Conservation (phyloP, 2,113 vertebrate genomes). For the Cichladusa arquata region DNA sequence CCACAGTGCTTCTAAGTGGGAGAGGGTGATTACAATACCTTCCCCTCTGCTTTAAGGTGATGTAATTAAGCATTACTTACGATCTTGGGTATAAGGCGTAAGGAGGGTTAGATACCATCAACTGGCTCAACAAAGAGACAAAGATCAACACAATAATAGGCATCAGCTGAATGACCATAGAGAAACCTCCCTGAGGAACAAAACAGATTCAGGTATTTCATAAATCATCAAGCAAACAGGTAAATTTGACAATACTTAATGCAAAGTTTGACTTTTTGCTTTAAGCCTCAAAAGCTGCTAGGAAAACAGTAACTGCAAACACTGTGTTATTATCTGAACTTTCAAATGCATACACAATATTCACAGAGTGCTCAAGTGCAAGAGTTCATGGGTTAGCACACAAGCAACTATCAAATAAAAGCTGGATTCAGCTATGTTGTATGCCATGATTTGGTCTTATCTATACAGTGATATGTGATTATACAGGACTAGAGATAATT, state of each 20-base stretch:
- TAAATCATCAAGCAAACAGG: neutral
- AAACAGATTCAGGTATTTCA: neutral
- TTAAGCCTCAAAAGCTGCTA: neutral
- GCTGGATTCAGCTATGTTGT: neutral
- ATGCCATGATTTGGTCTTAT: neutral
- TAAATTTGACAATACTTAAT: neutral
- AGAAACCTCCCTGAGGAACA: slow-evolving; percentile 89
- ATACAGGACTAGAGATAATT: neutral
- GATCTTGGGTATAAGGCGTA: slow-evolving; percentile 93
- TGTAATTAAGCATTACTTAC: slow-evolving; percentile 75
- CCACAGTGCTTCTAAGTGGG: neutral
- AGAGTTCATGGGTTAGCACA: neutral
- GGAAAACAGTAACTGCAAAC: neutral
- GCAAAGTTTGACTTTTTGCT: neutral
- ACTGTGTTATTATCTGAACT: neutral
- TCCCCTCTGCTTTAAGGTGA: neutral
- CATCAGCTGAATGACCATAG: slow-evolving; percentile 97
- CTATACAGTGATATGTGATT: neutral
- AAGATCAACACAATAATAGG: slow-evolving; percentile 94
- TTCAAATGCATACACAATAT: neutral
- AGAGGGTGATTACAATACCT: neutral
- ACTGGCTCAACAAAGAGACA: slow-evolving; percentile 92
- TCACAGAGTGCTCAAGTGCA: neutral
- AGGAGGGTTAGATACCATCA: slow-evolving; percentile 95
- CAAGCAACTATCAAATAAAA: neutral